Conservation (phyloP, 2,888 invertebrate genomes). For the Xestia xanthographa region DNA sequence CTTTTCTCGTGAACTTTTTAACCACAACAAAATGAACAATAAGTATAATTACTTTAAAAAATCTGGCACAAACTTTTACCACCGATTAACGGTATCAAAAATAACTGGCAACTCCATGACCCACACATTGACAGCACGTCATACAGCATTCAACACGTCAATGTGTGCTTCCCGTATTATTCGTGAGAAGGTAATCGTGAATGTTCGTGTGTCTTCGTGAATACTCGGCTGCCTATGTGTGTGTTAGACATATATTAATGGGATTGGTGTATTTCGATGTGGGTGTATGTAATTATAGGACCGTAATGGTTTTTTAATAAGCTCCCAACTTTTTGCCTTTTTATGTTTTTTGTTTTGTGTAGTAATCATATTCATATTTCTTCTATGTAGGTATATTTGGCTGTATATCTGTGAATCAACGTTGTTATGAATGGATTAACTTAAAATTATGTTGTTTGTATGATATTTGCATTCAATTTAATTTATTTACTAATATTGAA, state of each 20-base stretch:
- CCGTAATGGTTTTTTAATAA: constrained; percentile 89
- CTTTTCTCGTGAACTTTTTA: background rate
- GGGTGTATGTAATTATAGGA: constrained; percentile 88
- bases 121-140: constrained; percentile 69
- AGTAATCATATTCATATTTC: constrained; percentile 72
- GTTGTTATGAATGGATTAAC: constrained; percentile 25
- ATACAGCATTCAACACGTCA: constrained; percentile 55
- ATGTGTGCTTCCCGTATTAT: constrained; percentile 76
- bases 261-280: constrained; percentile 84
- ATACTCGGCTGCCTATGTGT: constrained; percentile 72
- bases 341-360: constrained; percentile 61
- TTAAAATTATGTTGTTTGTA: background rate
- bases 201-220: constrained; percentile 63
- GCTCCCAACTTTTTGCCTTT: constrained; percentile 77
- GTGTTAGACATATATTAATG: constrained; percentile 86
- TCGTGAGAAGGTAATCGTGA: constrained; percentile 71
- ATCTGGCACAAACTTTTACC: constrained; percentile 49
- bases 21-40: background rate
- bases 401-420: constrained; percentile 26
- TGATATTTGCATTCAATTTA: background rate
- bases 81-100: constrained; percentile 57
- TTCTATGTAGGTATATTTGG: constrained; percentile 26
- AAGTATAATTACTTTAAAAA: constrained; percentile 9
- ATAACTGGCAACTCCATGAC: constrained; percentile 76
- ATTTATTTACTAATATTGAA: background rate